Evolutionary conservation across 2,888 invertebrate genomes (phyloP).

Genomic region (Lithosia quadra): DNA sequence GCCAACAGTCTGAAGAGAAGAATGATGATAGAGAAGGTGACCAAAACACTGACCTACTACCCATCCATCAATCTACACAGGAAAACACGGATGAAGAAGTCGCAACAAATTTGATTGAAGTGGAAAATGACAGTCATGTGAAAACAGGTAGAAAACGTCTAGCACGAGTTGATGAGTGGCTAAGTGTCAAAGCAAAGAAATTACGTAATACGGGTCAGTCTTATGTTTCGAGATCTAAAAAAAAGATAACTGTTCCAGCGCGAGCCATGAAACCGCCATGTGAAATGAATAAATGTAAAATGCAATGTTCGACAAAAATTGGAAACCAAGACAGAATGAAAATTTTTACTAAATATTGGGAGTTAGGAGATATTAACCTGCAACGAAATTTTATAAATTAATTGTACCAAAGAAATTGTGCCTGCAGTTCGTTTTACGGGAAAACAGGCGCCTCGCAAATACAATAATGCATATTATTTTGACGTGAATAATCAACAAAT

Average conservation of each 20-base stretch:
- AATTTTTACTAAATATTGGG: conserved; percentile 20
- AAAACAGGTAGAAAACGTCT: conserved; percentile 14
- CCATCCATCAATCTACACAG: not conserved
- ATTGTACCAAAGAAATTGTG: conserved; percentile 14
- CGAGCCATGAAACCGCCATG: conserved; percentile 14
- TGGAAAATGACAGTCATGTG: not conserved
- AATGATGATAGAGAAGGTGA: not conserved
- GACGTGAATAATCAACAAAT: conserved; percentile 4
- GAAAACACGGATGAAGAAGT: not conserved
- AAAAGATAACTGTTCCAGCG: conserved; percentile 12
- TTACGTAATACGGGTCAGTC: conserved; percentile 11
- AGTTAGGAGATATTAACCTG: conserved; percentile 10
- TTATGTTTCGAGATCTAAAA: conserved; percentile 17
- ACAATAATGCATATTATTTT: conserved; percentile 13
- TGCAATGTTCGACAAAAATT: conserved; percentile 18
- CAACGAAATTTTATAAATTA: conserved; percentile 18
- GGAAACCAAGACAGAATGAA: conserved; percentile 6
- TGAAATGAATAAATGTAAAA: conserved; percentile 17
- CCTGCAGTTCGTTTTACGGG: conserved; percentile 18
- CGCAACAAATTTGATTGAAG: not conserved
- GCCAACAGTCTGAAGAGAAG: not conserved
- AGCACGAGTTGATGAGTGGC: conserved; percentile 17
- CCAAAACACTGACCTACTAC: not conserved
- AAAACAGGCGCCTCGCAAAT: conserved; percentile 11
- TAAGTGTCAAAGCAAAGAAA: conserved; percentile 17